These are phyloP conservation scores for Crax fasciolata DNA, from an alignment of 2,797 vertebrate species.

Conservation along the genomic window DNA sequence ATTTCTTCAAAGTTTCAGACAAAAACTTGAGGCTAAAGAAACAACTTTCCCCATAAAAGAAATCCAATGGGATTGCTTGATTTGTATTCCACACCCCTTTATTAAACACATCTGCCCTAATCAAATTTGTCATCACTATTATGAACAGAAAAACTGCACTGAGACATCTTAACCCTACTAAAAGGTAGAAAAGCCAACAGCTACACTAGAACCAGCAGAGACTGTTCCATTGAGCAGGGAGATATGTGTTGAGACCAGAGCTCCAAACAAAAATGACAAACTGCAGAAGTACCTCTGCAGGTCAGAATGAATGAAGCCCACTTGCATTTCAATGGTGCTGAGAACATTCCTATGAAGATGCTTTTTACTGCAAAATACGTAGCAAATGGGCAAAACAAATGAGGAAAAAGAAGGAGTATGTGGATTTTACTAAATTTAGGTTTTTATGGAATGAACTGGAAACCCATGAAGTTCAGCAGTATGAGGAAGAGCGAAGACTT, in stretches of 20 bases:
- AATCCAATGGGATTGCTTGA: neutral
- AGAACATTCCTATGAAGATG: neutral
- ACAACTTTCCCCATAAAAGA: accelerated
- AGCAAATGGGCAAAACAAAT: neutral
- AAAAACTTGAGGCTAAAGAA: neutral
- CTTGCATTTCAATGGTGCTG: no score
- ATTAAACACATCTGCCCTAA: neutral
- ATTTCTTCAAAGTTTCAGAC: neutral
- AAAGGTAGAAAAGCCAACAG: neutral
- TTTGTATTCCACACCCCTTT: neutral
- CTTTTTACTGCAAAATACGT: neutral
- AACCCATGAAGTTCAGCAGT: neutral
- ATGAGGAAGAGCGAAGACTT: neutral
- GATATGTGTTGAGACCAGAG: neutral
- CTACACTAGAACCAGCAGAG: neutral
- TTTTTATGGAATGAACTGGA: neutral
- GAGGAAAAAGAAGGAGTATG: neutral
- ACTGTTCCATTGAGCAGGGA: neutral
- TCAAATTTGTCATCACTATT: neutral
- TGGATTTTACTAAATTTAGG: neutral
- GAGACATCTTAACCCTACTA: neutral
- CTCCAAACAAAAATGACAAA: neutral
- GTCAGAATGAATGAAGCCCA: neutral
- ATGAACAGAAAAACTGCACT: neutral
- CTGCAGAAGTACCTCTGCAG: neutral